phyloP scores from a whole-genome alignment of 2,113 vertebrate genomes.

The Telmatochromis bifrenatus region DNA sequence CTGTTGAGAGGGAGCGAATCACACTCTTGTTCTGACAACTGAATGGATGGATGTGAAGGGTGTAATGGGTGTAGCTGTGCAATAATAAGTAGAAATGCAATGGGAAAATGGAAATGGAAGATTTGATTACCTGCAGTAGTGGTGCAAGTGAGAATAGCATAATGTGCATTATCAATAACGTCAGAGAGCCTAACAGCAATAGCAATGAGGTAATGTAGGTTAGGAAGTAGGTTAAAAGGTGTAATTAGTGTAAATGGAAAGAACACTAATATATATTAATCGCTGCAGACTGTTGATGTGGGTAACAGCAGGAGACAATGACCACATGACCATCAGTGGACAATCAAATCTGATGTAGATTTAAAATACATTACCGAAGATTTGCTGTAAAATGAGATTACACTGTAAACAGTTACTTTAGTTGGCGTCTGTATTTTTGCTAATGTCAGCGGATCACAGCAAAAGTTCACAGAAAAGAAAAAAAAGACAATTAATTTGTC shows the following conservation, averaged over 20 bases:
- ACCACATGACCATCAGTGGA: not conserved
- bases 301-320: conserved; percentile 22
- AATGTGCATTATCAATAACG: conserved; percentile 42
- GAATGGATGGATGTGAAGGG: conserved; percentile 25
- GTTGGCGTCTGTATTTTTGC: not conserved
- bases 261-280: conserved; percentile 36
- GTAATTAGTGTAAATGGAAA: conserved; percentile 38
- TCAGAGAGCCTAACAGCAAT: conserved; percentile 17
- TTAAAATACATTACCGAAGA: not conserved
- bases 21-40: not conserved
- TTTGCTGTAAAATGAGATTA: not conserved
- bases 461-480: not conserved
- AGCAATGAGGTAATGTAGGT: conserved; percentile 40
- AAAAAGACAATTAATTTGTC: not conserved
- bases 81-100: conserved; percentile 35
- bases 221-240: conserved; percentile 32
- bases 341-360: conserved; percentile 14
- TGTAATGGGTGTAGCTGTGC: conserved; percentile 21
- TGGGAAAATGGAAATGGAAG: conserved; percentile 28
- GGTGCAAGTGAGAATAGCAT: conserved; percentile 19
- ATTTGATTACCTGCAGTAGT: conserved; percentile 47
- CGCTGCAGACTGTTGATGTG: conserved; percentile 17
- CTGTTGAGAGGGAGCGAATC: not conserved
- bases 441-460: not conserved
- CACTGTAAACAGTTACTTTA: not conserved